phyloP scores from a whole-genome alignment of 2,113 vertebrate genomes.

The Eretmochelys imbricata region DNA sequence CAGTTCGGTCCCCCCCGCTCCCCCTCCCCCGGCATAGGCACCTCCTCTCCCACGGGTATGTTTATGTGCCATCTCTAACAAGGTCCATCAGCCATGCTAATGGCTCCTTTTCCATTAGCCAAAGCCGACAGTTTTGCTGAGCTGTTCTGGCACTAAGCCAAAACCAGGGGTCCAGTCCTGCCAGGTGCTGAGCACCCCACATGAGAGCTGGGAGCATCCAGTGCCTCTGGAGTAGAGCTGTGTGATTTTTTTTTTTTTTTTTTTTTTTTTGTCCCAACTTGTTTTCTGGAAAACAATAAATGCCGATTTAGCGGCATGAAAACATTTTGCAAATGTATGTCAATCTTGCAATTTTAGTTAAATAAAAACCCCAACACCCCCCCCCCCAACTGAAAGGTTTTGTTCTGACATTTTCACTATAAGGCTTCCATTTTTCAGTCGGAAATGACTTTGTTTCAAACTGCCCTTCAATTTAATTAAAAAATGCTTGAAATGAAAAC shows the following conservation, averaged over 20 bases:
- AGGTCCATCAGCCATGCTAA: too few relatives aligned
- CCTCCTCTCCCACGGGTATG: accelerated
- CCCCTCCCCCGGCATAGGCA: not conserved
- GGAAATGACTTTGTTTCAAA: not conserved
- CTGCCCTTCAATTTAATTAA: not conserved
- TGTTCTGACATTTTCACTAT: too few relatives aligned
- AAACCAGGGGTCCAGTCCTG: not conserved
- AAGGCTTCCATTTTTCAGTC: too few relatives aligned
- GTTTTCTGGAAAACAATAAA: too few relatives aligned
- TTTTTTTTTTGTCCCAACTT: too few relatives aligned
- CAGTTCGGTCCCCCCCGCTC: not conserved
- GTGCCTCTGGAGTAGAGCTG: not conserved
- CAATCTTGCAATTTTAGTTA: not conserved
- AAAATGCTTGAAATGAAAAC: not conserved
- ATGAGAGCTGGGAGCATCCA: not conserved
- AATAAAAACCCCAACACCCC: not conserved
- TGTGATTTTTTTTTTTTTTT: too few relatives aligned
- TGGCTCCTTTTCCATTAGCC: not conserved
- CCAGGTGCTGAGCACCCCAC: not conserved
- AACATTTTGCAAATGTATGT: not conserved
- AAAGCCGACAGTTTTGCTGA: not conserved
- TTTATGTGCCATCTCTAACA: not conserved
- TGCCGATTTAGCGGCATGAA: not conserved
- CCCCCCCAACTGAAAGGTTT: too few relatives aligned
- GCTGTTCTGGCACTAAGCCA: not conserved